A percentile compares a stretch with the other conserved stretches of the same genome.
Evolutionary conservation across 2,113 vertebrate species (phyloP).

Genomic region (Megalops atlanticus): DNA sequence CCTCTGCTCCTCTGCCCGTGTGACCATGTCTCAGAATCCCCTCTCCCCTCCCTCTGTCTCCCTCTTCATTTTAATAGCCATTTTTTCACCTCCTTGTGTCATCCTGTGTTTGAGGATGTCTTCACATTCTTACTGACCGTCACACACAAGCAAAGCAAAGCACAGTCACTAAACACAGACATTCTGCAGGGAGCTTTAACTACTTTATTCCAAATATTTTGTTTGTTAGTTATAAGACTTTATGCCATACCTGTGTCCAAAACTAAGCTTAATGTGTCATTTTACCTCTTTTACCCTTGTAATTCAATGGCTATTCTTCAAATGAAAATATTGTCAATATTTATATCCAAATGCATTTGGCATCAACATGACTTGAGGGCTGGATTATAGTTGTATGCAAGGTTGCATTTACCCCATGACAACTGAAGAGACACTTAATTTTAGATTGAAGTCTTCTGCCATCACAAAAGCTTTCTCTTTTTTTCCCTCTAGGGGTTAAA

Average conservation of each 20-base stretch:
- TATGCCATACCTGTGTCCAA: background rate
- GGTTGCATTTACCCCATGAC: background rate
- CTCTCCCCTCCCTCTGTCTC: background rate
- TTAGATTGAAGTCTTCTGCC: background rate
- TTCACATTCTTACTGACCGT: background rate
- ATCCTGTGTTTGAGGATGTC: background rate
- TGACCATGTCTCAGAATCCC: background rate
- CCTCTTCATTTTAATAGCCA: background rate
- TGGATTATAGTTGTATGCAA: background rate
- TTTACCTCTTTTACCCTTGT: background rate
- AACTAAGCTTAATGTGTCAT: background rate
- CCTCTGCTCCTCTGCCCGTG: slow-evolving; percentile 1
- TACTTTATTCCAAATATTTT: background rate
- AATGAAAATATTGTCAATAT: background rate
- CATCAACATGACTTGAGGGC: no score
- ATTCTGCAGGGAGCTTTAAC: background rate
- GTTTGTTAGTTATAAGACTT: background rate
- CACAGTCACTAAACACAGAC: background rate
- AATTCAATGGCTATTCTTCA: background rate
- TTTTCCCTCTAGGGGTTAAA: slow-evolving; percentile 84
- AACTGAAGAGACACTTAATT: background rate
- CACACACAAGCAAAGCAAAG: background rate
- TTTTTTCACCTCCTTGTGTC: background rate
- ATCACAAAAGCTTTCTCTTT: slow-evolving; percentile 17
- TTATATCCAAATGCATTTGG: no score